phyloP scores from a whole-genome alignment of 2,797 vertebrate species.

The Nyctalus aviator region DNA sequence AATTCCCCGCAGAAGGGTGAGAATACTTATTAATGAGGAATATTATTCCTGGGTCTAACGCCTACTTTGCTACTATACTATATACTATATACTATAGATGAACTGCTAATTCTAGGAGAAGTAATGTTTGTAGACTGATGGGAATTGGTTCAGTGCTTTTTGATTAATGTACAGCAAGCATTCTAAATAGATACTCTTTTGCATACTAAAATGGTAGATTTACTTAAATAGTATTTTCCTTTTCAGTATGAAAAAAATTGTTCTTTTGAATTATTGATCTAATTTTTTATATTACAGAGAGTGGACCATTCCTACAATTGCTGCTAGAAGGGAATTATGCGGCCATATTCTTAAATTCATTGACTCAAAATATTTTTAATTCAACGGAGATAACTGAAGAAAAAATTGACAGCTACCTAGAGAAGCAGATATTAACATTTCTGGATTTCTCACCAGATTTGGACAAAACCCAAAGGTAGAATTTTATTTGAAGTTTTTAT shows the following conservation, averaged over 20 bases:
- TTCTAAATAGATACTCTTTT: background rate
- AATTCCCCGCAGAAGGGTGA: background rate
- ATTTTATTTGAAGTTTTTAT: slow-evolving; percentile 59
- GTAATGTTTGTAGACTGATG: background rate
- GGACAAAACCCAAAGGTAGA: slow-evolving; percentile 90
- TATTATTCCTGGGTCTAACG: background rate
- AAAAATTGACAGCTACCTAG: slow-evolving; percentile 90
- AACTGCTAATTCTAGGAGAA: background rate
- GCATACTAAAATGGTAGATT: slow-evolving; percentile 2
- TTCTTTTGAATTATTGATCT: slow-evolving; percentile 25
- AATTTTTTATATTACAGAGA: slow-evolving; percentile 87
- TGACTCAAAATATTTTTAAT: slow-evolving; percentile 88
- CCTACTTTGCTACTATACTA: background rate
- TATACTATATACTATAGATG: too few species aligned
- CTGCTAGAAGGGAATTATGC: slow-evolving; percentile 92
- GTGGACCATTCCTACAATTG: slow-evolving; percentile 88
- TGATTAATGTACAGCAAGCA: background rate
- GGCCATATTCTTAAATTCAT: slow-evolving; percentile 89
- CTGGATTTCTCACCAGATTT: slow-evolving; percentile 85
- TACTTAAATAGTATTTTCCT: background rate
- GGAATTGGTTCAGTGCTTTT: slow-evolving; percentile 9
- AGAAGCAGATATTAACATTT: slow-evolving; percentile 91
- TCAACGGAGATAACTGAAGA: slow-evolving; percentile 86
- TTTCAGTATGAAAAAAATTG: slow-evolving; percentile 24
- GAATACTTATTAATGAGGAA: background rate